Base-by-base conservation (phyloP, 2,113 vertebrate species). In the Mixornis gularis region DNA sequence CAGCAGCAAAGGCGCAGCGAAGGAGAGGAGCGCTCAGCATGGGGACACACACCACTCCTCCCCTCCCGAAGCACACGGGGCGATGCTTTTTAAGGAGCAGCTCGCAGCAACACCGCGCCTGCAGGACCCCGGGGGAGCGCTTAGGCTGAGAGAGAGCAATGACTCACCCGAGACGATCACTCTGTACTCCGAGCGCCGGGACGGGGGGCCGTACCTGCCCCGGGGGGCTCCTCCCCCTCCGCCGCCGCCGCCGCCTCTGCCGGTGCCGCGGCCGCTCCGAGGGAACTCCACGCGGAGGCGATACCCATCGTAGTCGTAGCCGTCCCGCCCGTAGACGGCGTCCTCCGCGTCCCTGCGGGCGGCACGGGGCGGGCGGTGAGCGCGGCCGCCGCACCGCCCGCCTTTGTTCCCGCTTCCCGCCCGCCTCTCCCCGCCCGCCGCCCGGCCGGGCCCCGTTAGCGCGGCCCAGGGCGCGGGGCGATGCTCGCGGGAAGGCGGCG, bases 281-380 rank as follows among this genome's bases (percentile, higher is more conserved):
- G 99, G 99, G 85, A 99, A 99, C 97, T 99, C 99, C 92, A 99
- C 99, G 49, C 99, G 98, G 93, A 99, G 98, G 85, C 99, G 98
- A 96, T 99, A 99, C 81, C 99, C 99, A 94, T 99, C 99, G 80
- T 99, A 99, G 96, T 99, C 99, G 60, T 99, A 99, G 34, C 99
- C 99, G 96, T 99, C 99, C 55, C 99, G 98, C 80, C 99, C 99
- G 34, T 99, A 99, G n/a, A 99, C 99, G 2, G 99, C 99, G 89
- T 99, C 99, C 85, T 99, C 99, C 4, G 99, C 99, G 89, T 99
- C 99, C 94, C 99, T 99, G 96, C 70, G 94, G 63, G 89, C 74
- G 66, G 74, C 58, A 73, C 82, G 82, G 94, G 41, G 71, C 74
- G 72, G 88, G 85, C 82, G 46, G 55, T 87, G 60, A 94, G 79